These are phyloP conservation scores for Anser brachyrhynchus DNA, from an alignment of 2,113 vertebrate species.

Conservation along the genomic window DNA sequence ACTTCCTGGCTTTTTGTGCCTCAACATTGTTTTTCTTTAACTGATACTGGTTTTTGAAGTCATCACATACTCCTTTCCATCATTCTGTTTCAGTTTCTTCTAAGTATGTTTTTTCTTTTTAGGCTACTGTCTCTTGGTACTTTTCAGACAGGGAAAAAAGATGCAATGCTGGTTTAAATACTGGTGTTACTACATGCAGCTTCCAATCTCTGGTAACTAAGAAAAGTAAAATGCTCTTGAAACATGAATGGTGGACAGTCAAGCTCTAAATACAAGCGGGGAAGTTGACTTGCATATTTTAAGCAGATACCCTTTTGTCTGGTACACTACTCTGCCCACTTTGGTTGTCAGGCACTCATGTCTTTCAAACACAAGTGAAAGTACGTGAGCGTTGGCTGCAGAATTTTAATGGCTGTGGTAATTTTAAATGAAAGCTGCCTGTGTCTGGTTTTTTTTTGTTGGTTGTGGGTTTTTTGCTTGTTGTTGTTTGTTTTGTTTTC, in stretches of 20 bases:
- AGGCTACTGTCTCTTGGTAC: not conserved
- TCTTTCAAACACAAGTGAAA: constrained; percentile 44
- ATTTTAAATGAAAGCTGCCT: constrained; percentile 11
- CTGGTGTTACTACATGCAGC: not conserved
- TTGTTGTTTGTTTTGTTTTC: not conserved
- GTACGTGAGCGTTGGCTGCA: constrained; percentile 11
- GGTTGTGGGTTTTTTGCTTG: not conserved
- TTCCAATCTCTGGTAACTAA: not conserved
- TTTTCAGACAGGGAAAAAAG: not conserved
- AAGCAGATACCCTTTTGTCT: constrained; percentile 26
- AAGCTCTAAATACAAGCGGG: not conserved
- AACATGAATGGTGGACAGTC: not conserved
- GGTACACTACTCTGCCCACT: not conserved
- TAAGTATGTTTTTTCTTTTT: not conserved
- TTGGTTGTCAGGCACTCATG: constrained; percentile 2
- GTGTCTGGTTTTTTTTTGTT: not conserved
- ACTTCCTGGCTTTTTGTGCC: not conserved
- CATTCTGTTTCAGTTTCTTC: not conserved
- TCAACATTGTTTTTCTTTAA: not conserved
- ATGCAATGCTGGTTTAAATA: not conserved
- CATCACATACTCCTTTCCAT: not conserved
- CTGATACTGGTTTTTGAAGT: not conserved
- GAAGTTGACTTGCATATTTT: constrained; percentile 24
- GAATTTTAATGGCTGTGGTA: constrained; percentile 40
- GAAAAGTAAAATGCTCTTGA: not conserved